A percentile compares a stretch with the other conserved stretches of the same genome.
Conservation (phyloP, 53 echinoderm and acorn worm genomes). For the Zoroaster sp. region DNA sequence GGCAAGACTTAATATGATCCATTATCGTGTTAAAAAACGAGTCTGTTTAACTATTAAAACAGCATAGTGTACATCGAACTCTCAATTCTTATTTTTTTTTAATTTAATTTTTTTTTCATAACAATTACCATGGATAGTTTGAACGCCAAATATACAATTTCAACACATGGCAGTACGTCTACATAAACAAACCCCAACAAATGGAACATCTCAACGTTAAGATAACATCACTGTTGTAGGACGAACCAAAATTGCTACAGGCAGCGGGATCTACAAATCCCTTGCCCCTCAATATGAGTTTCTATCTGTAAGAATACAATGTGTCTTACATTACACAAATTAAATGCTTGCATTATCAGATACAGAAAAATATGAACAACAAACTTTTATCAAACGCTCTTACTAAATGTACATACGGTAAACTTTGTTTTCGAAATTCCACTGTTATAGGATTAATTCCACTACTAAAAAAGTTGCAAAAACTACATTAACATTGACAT, state of each 20-base stretch:
- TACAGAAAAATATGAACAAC: conserved; percentile 60
- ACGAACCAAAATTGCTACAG: conserved; percentile 3
- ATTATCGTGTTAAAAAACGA: conserved; percentile 38
- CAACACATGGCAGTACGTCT: conserved; percentile 20
- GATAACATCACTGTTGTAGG: conserved; percentile 35
- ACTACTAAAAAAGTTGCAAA: background rate
- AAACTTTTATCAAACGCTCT: conserved; percentile 55
- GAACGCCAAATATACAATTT: conserved; percentile 20
- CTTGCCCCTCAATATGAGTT: background rate
- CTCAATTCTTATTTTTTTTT: background rate
- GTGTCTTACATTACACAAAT: background rate
- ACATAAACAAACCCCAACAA: background rate
- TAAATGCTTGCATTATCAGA: background rate
- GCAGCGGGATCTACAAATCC: background rate
- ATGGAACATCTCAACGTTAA: conserved; percentile 42
- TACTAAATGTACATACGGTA: conserved; percentile 59
- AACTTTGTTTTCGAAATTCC: conserved; percentile 31
- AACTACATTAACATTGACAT: background rate
- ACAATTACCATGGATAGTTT: conserved; percentile 31
- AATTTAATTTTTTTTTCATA: conserved; percentile 15
- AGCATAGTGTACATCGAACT: conserved; percentile 27
- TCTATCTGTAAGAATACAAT: conserved; percentile 10
- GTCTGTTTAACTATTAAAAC: conserved; percentile 21
- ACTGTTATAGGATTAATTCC: background rate
- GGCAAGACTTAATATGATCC: conserved; percentile 54